Evolutionary conservation across 2,113 vertebrate genomes (phyloP).

Genomic region (Cyanistes caeruleus): DNA sequence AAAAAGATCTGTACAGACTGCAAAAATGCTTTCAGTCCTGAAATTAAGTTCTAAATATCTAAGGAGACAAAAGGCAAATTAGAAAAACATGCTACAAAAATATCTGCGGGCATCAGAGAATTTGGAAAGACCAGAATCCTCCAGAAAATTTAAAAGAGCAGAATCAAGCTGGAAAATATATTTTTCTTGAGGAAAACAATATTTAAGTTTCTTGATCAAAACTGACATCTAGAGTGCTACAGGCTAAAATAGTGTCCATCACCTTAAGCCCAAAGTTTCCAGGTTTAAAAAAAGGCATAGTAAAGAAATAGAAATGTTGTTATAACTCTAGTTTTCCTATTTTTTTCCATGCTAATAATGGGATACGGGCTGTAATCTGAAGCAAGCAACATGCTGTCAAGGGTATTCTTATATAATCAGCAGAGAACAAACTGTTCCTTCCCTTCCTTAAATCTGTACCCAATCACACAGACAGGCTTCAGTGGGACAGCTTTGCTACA

Average conservation of each 20-base stretch:
- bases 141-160: background rate
- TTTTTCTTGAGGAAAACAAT: background rate
- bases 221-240: background rate
- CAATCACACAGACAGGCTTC: background rate
- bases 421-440: slow-evolving; percentile 35
- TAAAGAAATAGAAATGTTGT: background rate
- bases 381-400: background rate
- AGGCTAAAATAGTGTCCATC: background rate
- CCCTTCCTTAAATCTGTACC: background rate
- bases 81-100: background rate
- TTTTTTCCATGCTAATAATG: background rate
- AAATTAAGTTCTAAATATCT: background rate
- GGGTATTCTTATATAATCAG: slow-evolving; percentile 28
- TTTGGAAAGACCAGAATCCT: background rate
- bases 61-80: background rate
- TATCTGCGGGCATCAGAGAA: background rate
- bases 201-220: background rate
- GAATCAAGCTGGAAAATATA: background rate
- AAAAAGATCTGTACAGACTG: background rate
- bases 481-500: background rate
- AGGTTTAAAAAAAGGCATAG: background rate
- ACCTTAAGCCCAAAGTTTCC: background rate
- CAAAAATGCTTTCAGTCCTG: background rate
- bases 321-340: background rate
- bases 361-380: background rate